These are phyloP conservation scores for Oscheius myriophilus DNA, from an alignment of 2,888 invertebrate species.

Conservation along the genomic window DNA sequence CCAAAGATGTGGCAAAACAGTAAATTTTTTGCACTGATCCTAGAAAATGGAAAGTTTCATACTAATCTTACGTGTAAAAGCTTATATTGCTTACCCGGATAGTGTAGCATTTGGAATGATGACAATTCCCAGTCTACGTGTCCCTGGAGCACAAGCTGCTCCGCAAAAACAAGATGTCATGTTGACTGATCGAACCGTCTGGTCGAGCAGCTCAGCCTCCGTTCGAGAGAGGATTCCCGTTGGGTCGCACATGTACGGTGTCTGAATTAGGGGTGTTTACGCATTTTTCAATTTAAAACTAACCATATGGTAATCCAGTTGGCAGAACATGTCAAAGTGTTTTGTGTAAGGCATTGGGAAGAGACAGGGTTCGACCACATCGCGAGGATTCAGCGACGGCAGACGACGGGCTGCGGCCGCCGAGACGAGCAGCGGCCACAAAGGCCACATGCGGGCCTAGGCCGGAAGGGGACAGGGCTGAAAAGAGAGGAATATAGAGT, in stretches of 20 bases:
- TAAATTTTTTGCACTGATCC: no score
- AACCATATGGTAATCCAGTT: slow-evolving; percentile 52
- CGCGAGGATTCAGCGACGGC: slow-evolving; percentile 9
- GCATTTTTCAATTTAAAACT: not conserved
- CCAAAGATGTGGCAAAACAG: no score
- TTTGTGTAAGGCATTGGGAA: slow-evolving; percentile 46
- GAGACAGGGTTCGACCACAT: slow-evolving; percentile 38
- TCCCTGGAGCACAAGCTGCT: slow-evolving; percentile 18
- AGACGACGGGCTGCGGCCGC: slow-evolving; percentile 17
- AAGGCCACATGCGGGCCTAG: slow-evolving; percentile 10
- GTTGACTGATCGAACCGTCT: slow-evolving; percentile 43
- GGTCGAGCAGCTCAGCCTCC: slow-evolving; percentile 49
- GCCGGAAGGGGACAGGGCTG: no score
- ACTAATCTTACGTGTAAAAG: no score
- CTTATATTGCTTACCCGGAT: slow-evolving; percentile 27
- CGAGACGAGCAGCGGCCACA: slow-evolving; percentile 1
- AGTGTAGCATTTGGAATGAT: slow-evolving; percentile 28
- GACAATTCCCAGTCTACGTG: slow-evolving; percentile 23
- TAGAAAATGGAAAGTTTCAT: no score
- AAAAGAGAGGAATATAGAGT: no score
- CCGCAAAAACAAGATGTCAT: slow-evolving; percentile 54
- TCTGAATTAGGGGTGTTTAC: slow-evolving; percentile 31
- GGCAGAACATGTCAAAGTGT: slow-evolving; percentile 52
- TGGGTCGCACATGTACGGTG: slow-evolving; percentile 55
- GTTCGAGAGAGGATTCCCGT: slow-evolving; percentile 53